phyloP scores from a whole-genome alignment of 2,888 invertebrate species.

The Drosophila austrosaltans region DNA sequence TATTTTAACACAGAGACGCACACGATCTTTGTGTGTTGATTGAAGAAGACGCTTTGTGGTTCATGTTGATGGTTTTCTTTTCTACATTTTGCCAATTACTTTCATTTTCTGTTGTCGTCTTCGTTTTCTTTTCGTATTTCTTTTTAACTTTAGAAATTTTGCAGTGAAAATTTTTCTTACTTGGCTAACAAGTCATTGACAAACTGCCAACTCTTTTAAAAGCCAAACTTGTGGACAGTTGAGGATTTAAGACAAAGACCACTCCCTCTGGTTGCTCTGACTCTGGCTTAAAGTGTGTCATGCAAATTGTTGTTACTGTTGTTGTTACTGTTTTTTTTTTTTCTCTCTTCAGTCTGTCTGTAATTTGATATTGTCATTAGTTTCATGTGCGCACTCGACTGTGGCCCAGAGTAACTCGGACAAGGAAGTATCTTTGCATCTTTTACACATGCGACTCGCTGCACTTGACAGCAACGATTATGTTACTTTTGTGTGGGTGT shows the following conservation, averaged over 20 bases:
- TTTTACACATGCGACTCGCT: constrained; percentile 61
- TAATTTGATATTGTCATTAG: constrained; percentile 78
- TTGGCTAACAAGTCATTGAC: constrained; percentile 64
- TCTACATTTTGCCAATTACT: constrained; percentile 43
- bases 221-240: constrained; percentile 54
- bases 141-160: constrained; percentile 60
- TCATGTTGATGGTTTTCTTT: constrained; percentile 8
- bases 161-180: constrained; percentile 67
- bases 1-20: constrained; percentile 42
- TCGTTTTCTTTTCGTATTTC: constrained; percentile 34
- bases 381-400: constrained; percentile 73
- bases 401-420: constrained; percentile 61
- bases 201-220: constrained; percentile 58
- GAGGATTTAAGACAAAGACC: constrained; percentile 40
- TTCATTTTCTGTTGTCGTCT: constrained; percentile 40
- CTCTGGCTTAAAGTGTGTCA: constrained; percentile 68
- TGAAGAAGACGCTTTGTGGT: constrained; percentile 50
- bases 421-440: constrained; percentile 66
- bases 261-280: neutral
- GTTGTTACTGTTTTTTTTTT: neutral
- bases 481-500: constrained; percentile 48
- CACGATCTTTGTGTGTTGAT: constrained; percentile 63
- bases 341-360: constrained; percentile 30
- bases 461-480: constrained; percentile 77
- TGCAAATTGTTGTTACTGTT: constrained; percentile 61